Percentiles rank a stretch among this genome's conserved stretches.
These are phyloP conservation scores for Cephus spinipes DNA, from an alignment of 2,888 invertebrate genomes.

Conservation along the genomic window DNA sequence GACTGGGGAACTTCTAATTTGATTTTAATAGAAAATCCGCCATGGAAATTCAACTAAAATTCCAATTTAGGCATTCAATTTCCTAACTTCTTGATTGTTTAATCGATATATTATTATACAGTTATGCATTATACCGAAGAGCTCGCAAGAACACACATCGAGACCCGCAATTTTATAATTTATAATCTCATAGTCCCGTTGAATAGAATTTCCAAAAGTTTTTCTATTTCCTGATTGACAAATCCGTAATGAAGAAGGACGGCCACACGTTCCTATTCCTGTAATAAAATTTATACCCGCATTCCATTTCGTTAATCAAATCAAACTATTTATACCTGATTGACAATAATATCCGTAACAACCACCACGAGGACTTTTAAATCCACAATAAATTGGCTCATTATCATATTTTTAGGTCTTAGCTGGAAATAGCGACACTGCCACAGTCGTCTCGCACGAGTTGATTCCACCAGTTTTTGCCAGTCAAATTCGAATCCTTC, in stretches of 20 bases:
- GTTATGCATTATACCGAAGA: neutral
- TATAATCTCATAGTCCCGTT: neutral
- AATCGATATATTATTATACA: neutral
- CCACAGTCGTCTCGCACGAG: conserved; percentile 75
- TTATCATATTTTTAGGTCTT: conserved; percentile 72
- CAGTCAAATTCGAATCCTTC: conserved; percentile 77
- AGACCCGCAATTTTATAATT: neutral
- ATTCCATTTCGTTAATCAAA: neutral
- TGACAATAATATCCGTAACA: neutral
- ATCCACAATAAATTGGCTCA: neutral
- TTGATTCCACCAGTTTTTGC: conserved; percentile 80
- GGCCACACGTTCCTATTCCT: neutral
- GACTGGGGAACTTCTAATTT: neutral
- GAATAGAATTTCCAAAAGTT: neutral
- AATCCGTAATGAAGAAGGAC: neutral
- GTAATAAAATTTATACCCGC: neutral
- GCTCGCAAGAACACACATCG: neutral
- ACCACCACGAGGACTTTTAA: neutral
- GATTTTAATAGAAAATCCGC: neutral
- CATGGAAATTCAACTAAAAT: neutral
- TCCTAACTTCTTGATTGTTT: neutral
- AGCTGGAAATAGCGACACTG: conserved; percentile 80
- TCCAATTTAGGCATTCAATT: neutral
- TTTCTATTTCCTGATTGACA: neutral
- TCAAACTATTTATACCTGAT: neutral